These are phyloP conservation scores for Mactra quadrangularis DNA, from an alignment of 1,140 invertebrate genomes.

Conservation along the genomic window DNA sequence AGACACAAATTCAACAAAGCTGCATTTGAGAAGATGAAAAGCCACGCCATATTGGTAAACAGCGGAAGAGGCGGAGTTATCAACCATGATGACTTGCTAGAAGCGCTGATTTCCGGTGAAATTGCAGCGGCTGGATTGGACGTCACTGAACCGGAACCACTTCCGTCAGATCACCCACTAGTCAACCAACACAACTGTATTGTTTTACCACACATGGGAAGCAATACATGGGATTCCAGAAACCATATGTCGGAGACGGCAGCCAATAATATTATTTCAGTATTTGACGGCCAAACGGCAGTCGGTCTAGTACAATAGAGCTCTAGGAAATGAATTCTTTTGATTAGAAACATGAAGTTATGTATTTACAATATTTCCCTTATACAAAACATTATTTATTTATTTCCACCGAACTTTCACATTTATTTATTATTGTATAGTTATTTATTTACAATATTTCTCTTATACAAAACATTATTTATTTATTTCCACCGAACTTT, in stretches of 20 bases:
- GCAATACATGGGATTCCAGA: constrained; percentile 91
- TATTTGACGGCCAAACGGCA: constrained; percentile 84
- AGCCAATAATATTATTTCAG: constrained; percentile 93
- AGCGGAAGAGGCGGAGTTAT: constrained; percentile 80
- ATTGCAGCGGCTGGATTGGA: constrained; percentile 95
- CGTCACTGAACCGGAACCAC: constrained; percentile 96
- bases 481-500: too few relatives aligned
- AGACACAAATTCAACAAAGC: constrained; percentile 68
- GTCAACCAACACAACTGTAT: constrained; percentile 92
- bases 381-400: too few relatives aligned
- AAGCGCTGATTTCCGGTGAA: constrained; percentile 88
- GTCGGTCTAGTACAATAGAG: constrained; percentile 31
- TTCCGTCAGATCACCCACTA: constrained; percentile 91
- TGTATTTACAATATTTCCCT: too few relatives aligned
- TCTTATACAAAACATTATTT: too few relatives aligned
- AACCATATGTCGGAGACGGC: constrained; percentile 92
- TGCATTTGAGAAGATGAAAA: constrained; percentile 79
- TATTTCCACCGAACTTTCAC: too few relatives aligned
- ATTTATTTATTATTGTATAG: too few relatives aligned
- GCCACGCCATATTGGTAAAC: constrained; percentile 83
- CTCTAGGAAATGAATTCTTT: too few relatives aligned
- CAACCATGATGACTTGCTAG: constrained; percentile 76
- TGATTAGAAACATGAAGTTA: too few relatives aligned
- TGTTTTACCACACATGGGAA: constrained; percentile 96
- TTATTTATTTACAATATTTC: too few relatives aligned